phyloP scores from a whole-genome alignment of 2,888 invertebrate genomes.

The Drosophila prolongata region DNA sequence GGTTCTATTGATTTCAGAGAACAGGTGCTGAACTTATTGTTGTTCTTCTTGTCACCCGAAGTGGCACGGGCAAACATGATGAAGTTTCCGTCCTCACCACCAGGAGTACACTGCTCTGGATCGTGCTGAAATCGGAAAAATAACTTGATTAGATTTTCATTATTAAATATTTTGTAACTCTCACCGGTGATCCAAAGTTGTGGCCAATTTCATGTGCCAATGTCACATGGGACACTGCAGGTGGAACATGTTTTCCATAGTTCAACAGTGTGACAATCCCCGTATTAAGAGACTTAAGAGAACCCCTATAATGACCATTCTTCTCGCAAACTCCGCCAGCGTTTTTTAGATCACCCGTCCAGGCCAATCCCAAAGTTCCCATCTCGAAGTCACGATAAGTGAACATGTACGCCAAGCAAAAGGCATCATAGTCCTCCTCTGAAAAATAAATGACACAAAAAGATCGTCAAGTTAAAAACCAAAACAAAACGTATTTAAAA shows the following conservation, averaged over 20 bases:
- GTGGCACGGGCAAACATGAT: constrained; percentile 99
- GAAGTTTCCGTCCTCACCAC: constrained; percentile 98
- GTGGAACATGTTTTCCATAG: constrained; percentile 98
- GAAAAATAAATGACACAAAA: constrained; percentile 58
- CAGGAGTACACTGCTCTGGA: constrained; percentile 96
- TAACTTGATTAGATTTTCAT: neutral
- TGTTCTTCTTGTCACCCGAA: constrained; percentile 98
- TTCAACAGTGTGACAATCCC: constrained; percentile 98
- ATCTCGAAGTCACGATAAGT: constrained; percentile 98
- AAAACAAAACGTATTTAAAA: too few species aligned
- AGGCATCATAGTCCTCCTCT: constrained; percentile 99
- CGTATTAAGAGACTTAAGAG: constrained; percentile 97
- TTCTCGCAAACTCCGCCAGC: constrained; percentile 99
- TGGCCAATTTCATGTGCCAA: constrained; percentile 99
- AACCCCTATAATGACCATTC: constrained; percentile 97
- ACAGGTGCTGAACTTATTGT: constrained; percentile 98
- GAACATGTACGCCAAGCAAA: constrained; percentile 99
- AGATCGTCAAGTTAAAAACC: too few species aligned
- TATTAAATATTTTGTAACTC: neutral
- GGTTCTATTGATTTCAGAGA: constrained; percentile 96
- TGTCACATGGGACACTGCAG: constrained; percentile 99
- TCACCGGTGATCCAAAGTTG: constrained; percentile 98
- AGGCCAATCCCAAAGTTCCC: constrained; percentile 98
- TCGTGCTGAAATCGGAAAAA: constrained; percentile 90
- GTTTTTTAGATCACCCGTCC: constrained; percentile 98